Evolutionary conservation across 2,797 vertebrate species (phyloP), one percentile per base, ranked within the genome.

Genomic region (Eleutherodactylus coqui): DNA sequence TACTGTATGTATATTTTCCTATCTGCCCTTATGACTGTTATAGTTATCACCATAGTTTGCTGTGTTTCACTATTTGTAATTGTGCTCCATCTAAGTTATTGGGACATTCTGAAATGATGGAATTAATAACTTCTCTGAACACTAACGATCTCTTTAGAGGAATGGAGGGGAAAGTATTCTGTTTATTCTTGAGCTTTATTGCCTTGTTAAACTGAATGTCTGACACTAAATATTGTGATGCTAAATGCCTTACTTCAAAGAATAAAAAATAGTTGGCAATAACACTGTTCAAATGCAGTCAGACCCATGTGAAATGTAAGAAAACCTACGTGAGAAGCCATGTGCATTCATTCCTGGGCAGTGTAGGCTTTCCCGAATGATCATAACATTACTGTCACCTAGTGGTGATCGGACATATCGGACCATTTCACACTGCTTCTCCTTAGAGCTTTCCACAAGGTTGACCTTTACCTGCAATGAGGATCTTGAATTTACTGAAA

Each of bases 371-470:
- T 78, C 49, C n/a, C 10, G 2, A 53, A 27, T 47, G 13, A 7
- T 58, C 51, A 55, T 82, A 75, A 78, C 82, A 19, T 60, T 27
- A 64, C 38, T 67, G 86, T 60, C 86, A 72, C 86, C 86, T 87
- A 78, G 82, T 87, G 86, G 82, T 41, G 4, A 84, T 53, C 19
- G 21, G 49, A 45, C 29, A 43, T 29, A 70, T 49, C 13, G 60
- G 79, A 69, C 45, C 43, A 32, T 69, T 80, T 47, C 17, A 34
- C 21, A 41, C 13, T 78, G 34, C 19, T 38, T 5, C 47, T n/a
- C 51, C 58, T 58, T 55, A 55, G 13, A 36, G 19, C 8, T 41
- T 58, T 78, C n/a, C 13, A 58, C 49, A 38, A 55, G 51, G 10
- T 55, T 77, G 32, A 77, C 34, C 32, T 55, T 38, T 51, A 29